Evolutionary conservation across 2,797 vertebrate species (phyloP).

Genomic region (Sebastes taczanowskii): DNA sequence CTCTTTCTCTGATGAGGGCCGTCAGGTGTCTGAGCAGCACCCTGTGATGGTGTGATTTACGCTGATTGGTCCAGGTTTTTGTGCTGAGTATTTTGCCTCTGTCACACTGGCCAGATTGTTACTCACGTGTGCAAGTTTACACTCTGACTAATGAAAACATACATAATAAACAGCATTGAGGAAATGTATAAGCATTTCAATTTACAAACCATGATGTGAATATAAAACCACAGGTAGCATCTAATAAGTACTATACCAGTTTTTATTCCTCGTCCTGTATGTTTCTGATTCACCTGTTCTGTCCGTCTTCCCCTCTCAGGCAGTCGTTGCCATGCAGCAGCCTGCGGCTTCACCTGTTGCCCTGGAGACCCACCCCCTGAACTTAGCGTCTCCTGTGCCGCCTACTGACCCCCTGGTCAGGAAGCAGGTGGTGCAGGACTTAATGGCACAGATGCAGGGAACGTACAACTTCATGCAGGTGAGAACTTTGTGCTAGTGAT

Average conservation of each 20-base stretch:
- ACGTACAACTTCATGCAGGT: slow-evolving; percentile 99
- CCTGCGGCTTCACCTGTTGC: slow-evolving; percentile 80
- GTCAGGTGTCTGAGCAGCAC: not conserved
- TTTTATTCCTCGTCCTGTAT: not conserved
- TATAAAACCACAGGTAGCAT: not conserved
- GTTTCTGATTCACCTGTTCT: not conserved
- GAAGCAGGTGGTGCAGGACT: slow-evolving; percentile 95
- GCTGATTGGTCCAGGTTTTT: too few species aligned
- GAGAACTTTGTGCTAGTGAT: not conserved
- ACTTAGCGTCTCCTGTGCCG: slow-evolving; percentile 83
- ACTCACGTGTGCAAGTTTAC: not conserved
- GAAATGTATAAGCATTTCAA: not conserved
- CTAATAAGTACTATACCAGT: not conserved
- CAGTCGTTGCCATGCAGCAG: slow-evolving; percentile 87
- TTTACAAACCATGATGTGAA: not conserved
- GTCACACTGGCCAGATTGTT: not conserved
- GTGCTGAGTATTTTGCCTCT: too few species aligned
- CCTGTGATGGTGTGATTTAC: too few species aligned
- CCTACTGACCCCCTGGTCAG: slow-evolving; percentile 90
- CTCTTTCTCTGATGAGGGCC: not conserved
- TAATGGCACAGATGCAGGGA: slow-evolving; percentile 99
- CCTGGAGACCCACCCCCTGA: slow-evolving; percentile 87
- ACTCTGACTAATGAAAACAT: not conserved
- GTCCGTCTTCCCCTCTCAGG: slow-evolving; percentile 71
- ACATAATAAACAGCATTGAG: not conserved